Evolutionary conservation across 2,113 vertebrate species (phyloP).

Genomic region (Charina bottae): DNA sequence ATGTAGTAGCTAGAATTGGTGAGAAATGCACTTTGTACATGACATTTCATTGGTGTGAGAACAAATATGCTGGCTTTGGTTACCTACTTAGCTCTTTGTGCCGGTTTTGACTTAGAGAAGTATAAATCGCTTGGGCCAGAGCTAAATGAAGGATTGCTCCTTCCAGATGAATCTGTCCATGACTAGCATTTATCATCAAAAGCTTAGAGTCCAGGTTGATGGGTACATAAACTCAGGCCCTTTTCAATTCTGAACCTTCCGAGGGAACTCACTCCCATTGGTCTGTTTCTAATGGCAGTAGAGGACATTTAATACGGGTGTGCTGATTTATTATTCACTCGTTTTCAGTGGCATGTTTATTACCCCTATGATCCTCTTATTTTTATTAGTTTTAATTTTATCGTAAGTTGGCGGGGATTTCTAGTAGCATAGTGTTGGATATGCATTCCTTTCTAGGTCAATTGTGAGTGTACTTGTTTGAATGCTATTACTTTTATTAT

Average conservation of each 20-base stretch:
- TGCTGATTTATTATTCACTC: neutral
- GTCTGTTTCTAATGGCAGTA: neutral
- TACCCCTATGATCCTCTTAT: neutral
- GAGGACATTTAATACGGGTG: neutral
- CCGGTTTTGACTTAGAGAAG: neutral
- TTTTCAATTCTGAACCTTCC: neutral
- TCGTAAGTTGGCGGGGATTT: neutral
- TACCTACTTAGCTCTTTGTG: neutral
- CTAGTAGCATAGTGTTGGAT: neutral
- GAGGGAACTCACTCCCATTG: neutral
- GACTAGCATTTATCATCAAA: neutral
- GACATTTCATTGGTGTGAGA: neutral
- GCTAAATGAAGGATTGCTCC: neutral
- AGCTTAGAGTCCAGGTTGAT: neutral
- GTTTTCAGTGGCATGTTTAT: neutral
- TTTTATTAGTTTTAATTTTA: neutral
- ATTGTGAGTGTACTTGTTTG: neutral
- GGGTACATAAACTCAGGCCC: neutral
- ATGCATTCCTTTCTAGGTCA: neutral
- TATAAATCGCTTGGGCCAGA: neutral
- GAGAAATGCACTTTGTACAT: neutral
- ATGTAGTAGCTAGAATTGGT: neutral
- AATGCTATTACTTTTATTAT: neutral
- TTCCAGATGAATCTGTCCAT: neutral
- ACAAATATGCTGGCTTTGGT: neutral